Percentiles rank a stretch among this genome's conserved stretches.
Conservation (phyloP, 35 echinoderm and acorn worm species). For the Amphiura filiformis region DNA sequence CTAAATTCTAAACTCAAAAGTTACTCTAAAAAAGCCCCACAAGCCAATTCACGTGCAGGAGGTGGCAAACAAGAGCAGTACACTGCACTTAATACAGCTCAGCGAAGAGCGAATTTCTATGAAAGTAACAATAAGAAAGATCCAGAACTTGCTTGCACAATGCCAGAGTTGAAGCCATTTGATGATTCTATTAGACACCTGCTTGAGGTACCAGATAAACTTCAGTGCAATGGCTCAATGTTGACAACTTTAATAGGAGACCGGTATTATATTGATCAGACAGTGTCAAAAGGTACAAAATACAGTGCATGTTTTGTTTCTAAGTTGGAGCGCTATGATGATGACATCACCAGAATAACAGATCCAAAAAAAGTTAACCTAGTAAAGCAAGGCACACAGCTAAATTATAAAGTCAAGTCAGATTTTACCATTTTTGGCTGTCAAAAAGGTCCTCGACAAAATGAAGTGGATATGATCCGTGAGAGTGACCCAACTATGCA, state of each 20-base stretch:
- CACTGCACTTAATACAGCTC: neutral
- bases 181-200: conserved; percentile 18
- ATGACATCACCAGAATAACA: conserved; percentile 17
- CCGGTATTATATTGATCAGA: neutral
- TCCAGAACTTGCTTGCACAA: neutral
- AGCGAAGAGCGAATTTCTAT: neutral
- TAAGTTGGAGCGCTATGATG: conserved; percentile 1
- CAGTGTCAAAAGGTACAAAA: neutral
- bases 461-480: neutral
- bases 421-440: conserved; percentile 42
- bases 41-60: neutral
- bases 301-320: conserved; percentile 25
- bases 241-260: neutral
- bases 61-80: neutral
- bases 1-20: neutral
- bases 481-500: neutral
- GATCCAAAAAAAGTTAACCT: neutral
- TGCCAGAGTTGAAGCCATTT: conserved; percentile 46
- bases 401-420: conserved; percentile 1
- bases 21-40: neutral
- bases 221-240: conserved; percentile 29
- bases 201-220: conserved; percentile 10
- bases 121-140: neutral
- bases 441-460: neutral
- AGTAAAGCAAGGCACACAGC: neutral